Percentiles rank a stretch among this genome's conserved stretches.
These are phyloP conservation scores for Trichopoda pennipes DNA, from an alignment of 2,888 invertebrate genomes.

Conservation along the genomic window DNA sequence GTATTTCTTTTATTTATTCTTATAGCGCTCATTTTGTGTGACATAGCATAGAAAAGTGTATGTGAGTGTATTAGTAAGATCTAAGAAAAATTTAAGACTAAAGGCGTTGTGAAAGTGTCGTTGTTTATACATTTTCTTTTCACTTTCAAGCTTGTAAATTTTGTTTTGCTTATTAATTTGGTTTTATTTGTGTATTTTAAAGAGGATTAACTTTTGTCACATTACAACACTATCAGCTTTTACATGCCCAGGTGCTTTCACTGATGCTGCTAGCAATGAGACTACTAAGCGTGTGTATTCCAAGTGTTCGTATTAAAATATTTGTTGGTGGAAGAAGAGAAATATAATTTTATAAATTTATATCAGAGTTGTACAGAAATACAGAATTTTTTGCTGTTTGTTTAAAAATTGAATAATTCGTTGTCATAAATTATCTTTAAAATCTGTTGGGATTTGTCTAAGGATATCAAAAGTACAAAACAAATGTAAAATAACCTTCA, in stretches of 20 bases:
- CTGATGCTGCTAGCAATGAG: conserved; percentile 4
- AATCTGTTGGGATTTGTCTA: conserved; percentile 47
- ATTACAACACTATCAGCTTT: conserved; percentile 57
- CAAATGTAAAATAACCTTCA: conserved; percentile 34
- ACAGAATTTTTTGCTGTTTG: background rate
- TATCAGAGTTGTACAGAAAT: conserved; percentile 31
- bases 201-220: conserved; percentile 58
- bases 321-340: background rate
- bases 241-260: conserved; percentile 41
- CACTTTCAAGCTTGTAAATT: conserved; percentile 26
- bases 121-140: background rate
- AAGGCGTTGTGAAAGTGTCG: too few species aligned
- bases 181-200: conserved; percentile 20
- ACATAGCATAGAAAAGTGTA: too few species aligned
- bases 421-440: conserved; percentile 59
- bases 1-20: too few species aligned
- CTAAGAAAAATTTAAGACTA: too few species aligned
- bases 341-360: background rate
- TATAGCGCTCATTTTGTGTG: too few species aligned
- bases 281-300: conserved; percentile 7
- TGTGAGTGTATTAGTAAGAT: too few species aligned
- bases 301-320: background rate
- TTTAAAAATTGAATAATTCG: conserved; percentile 61
- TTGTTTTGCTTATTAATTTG: conserved; percentile 5
- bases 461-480: conserved; percentile 10